Evolutionary conservation across 2,113 vertebrate species (phyloP).

Genomic region (Sardina pilchardus): DNA sequence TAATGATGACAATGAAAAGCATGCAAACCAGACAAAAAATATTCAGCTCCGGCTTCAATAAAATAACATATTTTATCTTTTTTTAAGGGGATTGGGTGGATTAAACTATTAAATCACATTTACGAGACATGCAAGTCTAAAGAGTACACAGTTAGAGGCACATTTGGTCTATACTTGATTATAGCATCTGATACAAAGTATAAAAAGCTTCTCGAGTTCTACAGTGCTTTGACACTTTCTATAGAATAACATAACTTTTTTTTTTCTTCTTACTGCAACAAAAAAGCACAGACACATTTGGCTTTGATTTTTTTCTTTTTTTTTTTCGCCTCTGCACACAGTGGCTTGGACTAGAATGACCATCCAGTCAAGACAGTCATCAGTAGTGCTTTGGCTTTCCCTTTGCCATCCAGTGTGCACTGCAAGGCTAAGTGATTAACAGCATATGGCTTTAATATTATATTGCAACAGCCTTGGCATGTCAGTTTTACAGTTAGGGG

Average conservation of each 20-base stretch:
- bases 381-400: conserved; percentile 29
- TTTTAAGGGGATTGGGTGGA: conserved; percentile 27
- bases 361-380: not conserved
- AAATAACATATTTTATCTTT: conserved; percentile 43
- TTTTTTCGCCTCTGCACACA: not conserved
- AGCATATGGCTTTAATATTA: conserved; percentile 11
- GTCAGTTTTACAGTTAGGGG: not conserved
- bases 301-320: not conserved
- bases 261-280: conserved; percentile 50
- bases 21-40: conserved; percentile 39
- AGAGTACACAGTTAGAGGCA: conserved; percentile 36
- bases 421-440: conserved; percentile 14
- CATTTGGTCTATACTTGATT: conserved; percentile 34
- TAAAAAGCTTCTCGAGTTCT: conserved; percentile 29
- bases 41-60: conserved; percentile 51
- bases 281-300: conserved; percentile 20
- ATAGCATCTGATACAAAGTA: conserved; percentile 37
- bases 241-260: conserved; percentile 38
- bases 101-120: conserved; percentile 55
- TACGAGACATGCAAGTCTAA: conserved; percentile 36
- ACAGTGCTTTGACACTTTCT: conserved; percentile 54
- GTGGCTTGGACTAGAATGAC: conserved; percentile 15
- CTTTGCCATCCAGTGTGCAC: conserved; percentile 10
- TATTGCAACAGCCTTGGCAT: conserved; percentile 19
- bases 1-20: conserved; percentile 40